Conservation (phyloP, 2,113 vertebrate genomes). For the Corydoras sp. region DNA sequence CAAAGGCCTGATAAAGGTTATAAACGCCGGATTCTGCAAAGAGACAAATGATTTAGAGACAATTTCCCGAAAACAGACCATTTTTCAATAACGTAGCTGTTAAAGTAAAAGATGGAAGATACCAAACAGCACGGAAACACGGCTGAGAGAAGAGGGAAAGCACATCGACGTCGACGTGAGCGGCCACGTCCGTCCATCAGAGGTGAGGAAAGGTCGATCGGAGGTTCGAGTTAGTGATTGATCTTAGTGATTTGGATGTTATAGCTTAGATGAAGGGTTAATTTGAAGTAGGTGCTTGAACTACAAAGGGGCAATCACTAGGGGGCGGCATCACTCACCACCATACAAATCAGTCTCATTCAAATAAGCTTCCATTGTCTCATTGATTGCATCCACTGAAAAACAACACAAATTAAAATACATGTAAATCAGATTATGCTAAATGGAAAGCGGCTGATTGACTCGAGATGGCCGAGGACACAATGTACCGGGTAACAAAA, state of each 20-base stretch:
- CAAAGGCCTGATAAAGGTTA: too few species aligned
- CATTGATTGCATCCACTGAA: slow-evolving; percentile 99
- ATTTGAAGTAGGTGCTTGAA: slow-evolving; percentile 56
- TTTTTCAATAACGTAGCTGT: too few species aligned
- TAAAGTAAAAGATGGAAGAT: too few species aligned
- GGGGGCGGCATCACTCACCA: slow-evolving; percentile 92
- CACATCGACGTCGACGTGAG: neutral
- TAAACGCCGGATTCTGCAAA: too few species aligned
- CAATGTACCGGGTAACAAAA: slow-evolving; percentile 12
- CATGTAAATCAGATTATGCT: slow-evolving; percentile 53
- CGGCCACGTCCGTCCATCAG: neutral
- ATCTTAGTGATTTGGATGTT: slow-evolving; percentile 53
- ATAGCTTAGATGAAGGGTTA: slow-evolving; percentile 58
- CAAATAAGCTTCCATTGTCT: slow-evolving; percentile 98
- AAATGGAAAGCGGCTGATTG: slow-evolving; percentile 11
- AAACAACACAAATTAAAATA: slow-evolving; percentile 88
- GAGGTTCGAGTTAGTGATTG: slow-evolving; percentile 67
- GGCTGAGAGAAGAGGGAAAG: neutral
- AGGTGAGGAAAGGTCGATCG: slow-evolving; percentile 26
- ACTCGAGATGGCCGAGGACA: neutral
- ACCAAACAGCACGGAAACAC: neutral
- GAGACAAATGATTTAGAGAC: too few species aligned
- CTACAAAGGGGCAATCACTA: slow-evolving; percentile 66
- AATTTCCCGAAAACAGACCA: too few species aligned
- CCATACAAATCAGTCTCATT: slow-evolving; percentile 98